Percentiles rank a stretch among this genome's conserved stretches.
Evolutionary conservation across 35 echinoderm and acorn worm genomes (phyloP).

Genomic region (Ophioderma brevispina): DNA sequence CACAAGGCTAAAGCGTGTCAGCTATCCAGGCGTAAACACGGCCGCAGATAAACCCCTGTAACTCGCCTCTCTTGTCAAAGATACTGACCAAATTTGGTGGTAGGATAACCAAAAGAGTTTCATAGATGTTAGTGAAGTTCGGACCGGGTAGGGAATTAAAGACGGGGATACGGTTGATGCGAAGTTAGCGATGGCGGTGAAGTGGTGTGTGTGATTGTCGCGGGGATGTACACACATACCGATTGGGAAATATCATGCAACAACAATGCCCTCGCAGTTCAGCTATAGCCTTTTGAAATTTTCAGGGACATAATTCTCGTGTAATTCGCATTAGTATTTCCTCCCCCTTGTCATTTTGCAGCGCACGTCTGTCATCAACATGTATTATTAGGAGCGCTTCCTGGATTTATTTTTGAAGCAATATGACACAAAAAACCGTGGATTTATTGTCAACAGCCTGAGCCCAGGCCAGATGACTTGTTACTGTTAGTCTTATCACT

Average conservation of each 20-base stretch:
- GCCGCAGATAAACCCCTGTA: background rate
- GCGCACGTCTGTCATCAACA: no score
- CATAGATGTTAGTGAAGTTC: background rate
- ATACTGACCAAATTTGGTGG: background rate
- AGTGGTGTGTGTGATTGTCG: background rate
- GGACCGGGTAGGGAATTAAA: background rate
- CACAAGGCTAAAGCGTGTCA: conserved; percentile 37
- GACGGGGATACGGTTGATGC: no score
- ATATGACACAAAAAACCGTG: background rate
- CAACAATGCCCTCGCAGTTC: no score
- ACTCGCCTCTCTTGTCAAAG: background rate
- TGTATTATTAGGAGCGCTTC: background rate
- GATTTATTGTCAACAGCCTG: background rate
- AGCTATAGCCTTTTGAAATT: no score
- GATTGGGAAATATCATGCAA: no score
- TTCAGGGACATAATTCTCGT: no score
- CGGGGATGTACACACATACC: background rate
- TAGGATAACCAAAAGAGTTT: background rate
- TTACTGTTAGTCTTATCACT: background rate
- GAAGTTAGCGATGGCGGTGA: no score
- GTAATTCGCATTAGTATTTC: no score
- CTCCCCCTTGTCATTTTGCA: no score
- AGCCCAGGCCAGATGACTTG: background rate
- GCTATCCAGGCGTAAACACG: conserved; percentile 21
- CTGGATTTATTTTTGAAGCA: background rate